Percentiles rank a stretch among this genome's conserved stretches.
phyloP scores from a whole-genome alignment of 37 sponge, comb jelly and placozoan species.

The Haliclona indistincta region DNA sequence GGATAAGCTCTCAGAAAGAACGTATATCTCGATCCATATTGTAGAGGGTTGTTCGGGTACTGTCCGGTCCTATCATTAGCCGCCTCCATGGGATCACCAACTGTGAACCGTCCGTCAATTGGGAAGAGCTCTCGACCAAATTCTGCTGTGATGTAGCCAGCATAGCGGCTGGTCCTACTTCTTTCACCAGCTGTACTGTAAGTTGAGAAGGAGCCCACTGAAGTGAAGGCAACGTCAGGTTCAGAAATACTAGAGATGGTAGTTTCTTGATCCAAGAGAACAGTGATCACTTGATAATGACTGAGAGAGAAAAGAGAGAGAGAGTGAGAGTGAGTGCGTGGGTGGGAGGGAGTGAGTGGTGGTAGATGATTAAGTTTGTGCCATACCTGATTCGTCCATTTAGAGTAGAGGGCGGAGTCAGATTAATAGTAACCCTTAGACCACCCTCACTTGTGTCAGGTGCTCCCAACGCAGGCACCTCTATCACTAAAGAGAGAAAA shows the following conservation, averaged over 20 bases:
- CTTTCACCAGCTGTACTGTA: conserved; percentile 8
- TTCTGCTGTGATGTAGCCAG: conserved; percentile 58
- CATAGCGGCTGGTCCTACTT: neutral
- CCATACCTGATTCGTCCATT: conserved; percentile 76
- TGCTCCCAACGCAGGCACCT: neutral
- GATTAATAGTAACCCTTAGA: neutral
- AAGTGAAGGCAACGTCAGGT: conserved; percentile 10
- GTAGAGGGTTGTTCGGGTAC: conserved; percentile 51
- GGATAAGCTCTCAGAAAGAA: conserved; percentile 62
- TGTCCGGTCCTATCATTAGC: conserved; percentile 35
- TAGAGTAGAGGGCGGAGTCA: neutral
- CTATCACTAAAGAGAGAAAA: no score
- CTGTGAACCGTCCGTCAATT: neutral
- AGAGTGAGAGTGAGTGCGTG: neutral
- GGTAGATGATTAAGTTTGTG: neutral
- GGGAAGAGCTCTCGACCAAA: conserved; percentile 43
- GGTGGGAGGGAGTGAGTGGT: neutral
- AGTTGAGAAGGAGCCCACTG: neutral
- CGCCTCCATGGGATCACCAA: neutral
- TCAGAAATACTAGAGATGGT: neutral
- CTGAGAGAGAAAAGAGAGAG: conserved; percentile 21
- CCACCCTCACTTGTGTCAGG: neutral
- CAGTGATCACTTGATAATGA: conserved; percentile 66
- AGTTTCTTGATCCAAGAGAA: conserved; percentile 9
- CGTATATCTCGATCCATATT: conserved; percentile 26